Percentiles rank a stretch among this genome's conserved stretches.
Evolutionary conservation across 2,888 invertebrate species (phyloP).

Genomic region (Cheilosia scutellata): DNA sequence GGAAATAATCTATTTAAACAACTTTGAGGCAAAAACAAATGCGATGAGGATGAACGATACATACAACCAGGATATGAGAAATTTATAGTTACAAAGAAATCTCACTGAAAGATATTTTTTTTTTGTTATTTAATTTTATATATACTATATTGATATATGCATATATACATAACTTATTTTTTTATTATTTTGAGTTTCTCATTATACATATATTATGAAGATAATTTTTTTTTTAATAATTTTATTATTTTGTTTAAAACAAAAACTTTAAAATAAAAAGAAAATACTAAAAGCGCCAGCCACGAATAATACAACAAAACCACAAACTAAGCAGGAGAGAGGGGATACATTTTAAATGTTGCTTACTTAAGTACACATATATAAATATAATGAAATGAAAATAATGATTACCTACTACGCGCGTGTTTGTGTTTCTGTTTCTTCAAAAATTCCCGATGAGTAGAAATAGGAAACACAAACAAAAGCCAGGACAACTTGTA

Average conservation of each 20-base stretch:
- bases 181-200: constrained; percentile 69
- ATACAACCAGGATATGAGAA: constrained; percentile 26
- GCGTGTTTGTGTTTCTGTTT: constrained; percentile 31
- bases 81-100: constrained; percentile 25
- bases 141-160: constrained; percentile 39
- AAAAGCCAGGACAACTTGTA: neutral
- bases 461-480: constrained; percentile 45
- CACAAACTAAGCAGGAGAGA: constrained; percentile 33
- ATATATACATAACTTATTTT: constrained; percentile 66
- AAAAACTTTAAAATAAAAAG: constrained; percentile 10
- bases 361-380: constrained; percentile 18
- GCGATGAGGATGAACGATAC: constrained; percentile 9
- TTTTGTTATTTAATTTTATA: constrained; percentile 67
- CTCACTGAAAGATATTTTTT: constrained; percentile 59
- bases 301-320: constrained; percentile 25
- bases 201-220: constrained; percentile 51
- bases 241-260: constrained; percentile 54
- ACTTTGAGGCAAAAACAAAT: constrained; percentile 16
- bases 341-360: constrained; percentile 9
- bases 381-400: constrained; percentile 11
- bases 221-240: constrained; percentile 45
- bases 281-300: constrained; percentile 37
- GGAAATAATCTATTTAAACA: constrained; percentile 6
- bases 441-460: constrained; percentile 50
- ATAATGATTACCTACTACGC: neutral